These are phyloP conservation scores for Masnerella sp. DNA, from an alignment of 2,888 invertebrate species.

Conservation along the genomic window DNA sequence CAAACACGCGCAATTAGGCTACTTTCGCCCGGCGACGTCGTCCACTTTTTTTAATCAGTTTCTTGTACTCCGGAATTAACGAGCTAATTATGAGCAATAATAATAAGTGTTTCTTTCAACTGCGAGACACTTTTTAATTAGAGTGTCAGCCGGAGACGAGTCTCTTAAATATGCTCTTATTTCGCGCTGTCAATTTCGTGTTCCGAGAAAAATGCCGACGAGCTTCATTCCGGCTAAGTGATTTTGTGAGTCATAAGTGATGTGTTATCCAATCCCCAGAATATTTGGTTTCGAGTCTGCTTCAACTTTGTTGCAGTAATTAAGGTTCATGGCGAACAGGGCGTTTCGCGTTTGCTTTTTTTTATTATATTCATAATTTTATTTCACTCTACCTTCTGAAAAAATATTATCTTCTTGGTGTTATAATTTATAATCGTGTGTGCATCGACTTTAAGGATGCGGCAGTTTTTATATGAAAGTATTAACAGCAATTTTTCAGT, in stretches of 20 bases:
- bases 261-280: background rate
- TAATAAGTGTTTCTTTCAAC: slow-evolving; percentile 19
- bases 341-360: too few species aligned
- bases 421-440: too few species aligned
- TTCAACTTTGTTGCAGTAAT: background rate
- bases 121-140: slow-evolving; percentile 36
- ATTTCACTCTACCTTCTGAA: too few species aligned
- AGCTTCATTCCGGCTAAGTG: slow-evolving; percentile 17
- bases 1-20: slow-evolving; percentile 21
- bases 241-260: slow-evolving; percentile 13
- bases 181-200: slow-evolving; percentile 12
- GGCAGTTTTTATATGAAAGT: too few species aligned
- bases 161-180: slow-evolving; percentile 13
- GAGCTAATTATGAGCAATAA: slow-evolving; percentile 28
- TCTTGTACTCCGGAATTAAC: slow-evolving; percentile 9
- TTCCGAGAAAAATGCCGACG: slow-evolving; percentile 21
- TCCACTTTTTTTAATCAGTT: slow-evolving; percentile 7
- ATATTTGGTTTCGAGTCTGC: slow-evolving; percentile 18
- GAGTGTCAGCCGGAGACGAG: slow-evolving; percentile 16
- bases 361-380: too few species aligned
- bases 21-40: background rate
- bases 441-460: too few species aligned
- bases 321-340: too few species aligned
- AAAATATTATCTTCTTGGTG: too few species aligned
- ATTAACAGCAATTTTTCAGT: too few species aligned